Conservation (phyloP, 2,888 invertebrate genomes). For the Dasypogon diadema region DNA sequence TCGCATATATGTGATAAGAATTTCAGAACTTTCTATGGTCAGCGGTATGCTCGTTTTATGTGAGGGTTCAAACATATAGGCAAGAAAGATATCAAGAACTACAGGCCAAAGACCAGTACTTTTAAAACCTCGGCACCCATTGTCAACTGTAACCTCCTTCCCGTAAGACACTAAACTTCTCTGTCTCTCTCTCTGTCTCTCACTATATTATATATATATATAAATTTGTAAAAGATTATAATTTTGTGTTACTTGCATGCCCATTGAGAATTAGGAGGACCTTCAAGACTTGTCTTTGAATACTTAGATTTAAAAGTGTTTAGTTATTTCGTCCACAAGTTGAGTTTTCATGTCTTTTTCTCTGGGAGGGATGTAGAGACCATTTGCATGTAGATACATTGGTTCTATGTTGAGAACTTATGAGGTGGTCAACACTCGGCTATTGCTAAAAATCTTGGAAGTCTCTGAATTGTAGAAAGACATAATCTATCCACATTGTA, state of each 20-base stretch:
- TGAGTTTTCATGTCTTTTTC: background rate
- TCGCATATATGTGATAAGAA: no score
- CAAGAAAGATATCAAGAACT: constrained; percentile 48
- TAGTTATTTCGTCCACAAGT: constrained; percentile 56
- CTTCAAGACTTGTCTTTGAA: constrained; percentile 58
- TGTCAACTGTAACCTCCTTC: constrained; percentile 24
- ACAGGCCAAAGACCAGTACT: constrained; percentile 50
- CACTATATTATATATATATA: no score
- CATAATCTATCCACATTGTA: constrained; percentile 67
- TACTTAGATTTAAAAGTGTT: background rate
- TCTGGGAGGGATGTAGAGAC: constrained; percentile 64
- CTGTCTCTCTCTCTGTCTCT: constrained; percentile 63
- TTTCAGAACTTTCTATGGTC: constrained; percentile 52
- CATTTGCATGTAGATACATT: constrained; percentile 59
- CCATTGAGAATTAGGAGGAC: constrained; percentile 61
- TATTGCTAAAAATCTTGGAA: constrained; percentile 62
- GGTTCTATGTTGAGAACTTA: constrained; percentile 64
- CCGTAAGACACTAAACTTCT: constrained; percentile 52
- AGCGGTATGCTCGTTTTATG: constrained; percentile 37
- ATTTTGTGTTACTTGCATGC: constrained; percentile 59
- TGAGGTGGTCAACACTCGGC: constrained; percentile 64
- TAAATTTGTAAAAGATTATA: constrained; percentile 59
- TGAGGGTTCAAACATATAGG: constrained; percentile 38
- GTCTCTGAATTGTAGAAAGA: constrained; percentile 65
- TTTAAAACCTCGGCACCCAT: constrained; percentile 45